phyloP scores from a whole-genome alignment of 2,113 vertebrate genomes.

The Platysternon megacephalum region DNA sequence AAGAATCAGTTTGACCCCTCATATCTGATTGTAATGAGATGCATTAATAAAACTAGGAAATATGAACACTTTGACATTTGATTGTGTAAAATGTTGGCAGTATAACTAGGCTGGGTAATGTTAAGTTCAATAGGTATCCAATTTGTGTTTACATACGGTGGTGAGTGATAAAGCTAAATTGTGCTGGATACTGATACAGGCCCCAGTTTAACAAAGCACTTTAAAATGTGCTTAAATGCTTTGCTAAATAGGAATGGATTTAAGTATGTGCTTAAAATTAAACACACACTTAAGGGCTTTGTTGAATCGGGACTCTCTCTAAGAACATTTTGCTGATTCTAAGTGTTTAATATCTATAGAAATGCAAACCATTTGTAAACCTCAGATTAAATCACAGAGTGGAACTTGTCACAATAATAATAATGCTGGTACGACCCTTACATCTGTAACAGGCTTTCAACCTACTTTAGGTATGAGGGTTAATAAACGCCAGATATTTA shows the following conservation, averaged over 20 bases:
- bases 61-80: slow-evolving; percentile 12
- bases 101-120: slow-evolving; percentile 35
- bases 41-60: slow-evolving; percentile 35
- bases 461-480: background rate
- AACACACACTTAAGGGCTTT: slow-evolving; percentile 30
- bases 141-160: slow-evolving; percentile 16
- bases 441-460: background rate
- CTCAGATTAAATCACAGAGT: background rate
- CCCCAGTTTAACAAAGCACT: slow-evolving; percentile 11
- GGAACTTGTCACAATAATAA: too few relatives aligned
- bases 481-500: slow-evolving; percentile 35
- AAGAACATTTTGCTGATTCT: slow-evolving; percentile 28
- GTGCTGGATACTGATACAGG: slow-evolving; percentile 21
- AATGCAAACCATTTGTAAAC: background rate
- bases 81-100: slow-evolving; percentile 14
- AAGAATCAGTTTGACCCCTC: slow-evolving; percentile 15
- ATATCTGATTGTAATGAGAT: slow-evolving; percentile 15
- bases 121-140: background rate
- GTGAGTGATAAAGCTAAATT: slow-evolving; percentile 49
- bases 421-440: background rate
- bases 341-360: slow-evolving; percentile 3
- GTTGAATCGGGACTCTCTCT: slow-evolving; percentile 9
- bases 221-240: slow-evolving; percentile 34
- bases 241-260: slow-evolving; percentile 45
- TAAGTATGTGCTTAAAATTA: slow-evolving; percentile 53